A percentile compares a stretch with the other conserved stretches of the same genome.
phyloP scores from a whole-genome alignment of 2,888 invertebrate species.

The Molanna angustata region DNA sequence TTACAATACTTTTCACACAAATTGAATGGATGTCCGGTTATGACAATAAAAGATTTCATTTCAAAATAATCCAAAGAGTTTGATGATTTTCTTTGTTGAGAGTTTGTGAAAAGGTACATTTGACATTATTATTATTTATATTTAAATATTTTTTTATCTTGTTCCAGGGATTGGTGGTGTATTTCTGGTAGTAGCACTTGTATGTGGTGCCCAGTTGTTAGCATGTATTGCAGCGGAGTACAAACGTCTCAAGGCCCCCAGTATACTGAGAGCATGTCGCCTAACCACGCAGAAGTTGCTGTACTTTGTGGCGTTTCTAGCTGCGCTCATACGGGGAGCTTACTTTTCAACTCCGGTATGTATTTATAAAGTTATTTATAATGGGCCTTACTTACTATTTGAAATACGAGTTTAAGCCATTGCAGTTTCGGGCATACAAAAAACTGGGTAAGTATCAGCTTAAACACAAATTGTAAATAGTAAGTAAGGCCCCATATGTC shows the following conservation, averaged over 20 bases:
- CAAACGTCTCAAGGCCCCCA: slow-evolving; percentile 78
- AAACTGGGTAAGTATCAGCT: too few species aligned
- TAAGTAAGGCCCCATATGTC: too few species aligned
- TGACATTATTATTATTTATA: background rate
- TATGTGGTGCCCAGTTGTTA: slow-evolving; percentile 80
- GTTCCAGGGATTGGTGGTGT: slow-evolving; percentile 64
- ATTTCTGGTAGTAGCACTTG: slow-evolving; percentile 79
- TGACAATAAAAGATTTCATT: too few species aligned
- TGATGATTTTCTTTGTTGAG: background rate
- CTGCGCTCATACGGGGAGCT: slow-evolving; percentile 80
- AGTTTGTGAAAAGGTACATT: background rate
- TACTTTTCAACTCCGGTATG: slow-evolving; percentile 88
- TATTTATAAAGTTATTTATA: too few species aligned
- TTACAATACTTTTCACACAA: too few species aligned
- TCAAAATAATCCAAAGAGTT: too few species aligned
- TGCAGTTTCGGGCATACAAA: too few species aligned
- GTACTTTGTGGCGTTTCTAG: slow-evolving; percentile 83
- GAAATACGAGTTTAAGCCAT: too few species aligned
- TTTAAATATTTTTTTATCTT: background rate
- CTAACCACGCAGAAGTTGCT: slow-evolving; percentile 88
- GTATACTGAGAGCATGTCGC: slow-evolving; percentile 76
- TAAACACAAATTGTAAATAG: too few species aligned
- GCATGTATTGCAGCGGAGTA: slow-evolving; percentile 82
- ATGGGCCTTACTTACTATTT: too few species aligned
- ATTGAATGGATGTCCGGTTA: too few species aligned